Conservation (phyloP, 2,888 invertebrate genomes). For the Rutpela maculata region DNA sequence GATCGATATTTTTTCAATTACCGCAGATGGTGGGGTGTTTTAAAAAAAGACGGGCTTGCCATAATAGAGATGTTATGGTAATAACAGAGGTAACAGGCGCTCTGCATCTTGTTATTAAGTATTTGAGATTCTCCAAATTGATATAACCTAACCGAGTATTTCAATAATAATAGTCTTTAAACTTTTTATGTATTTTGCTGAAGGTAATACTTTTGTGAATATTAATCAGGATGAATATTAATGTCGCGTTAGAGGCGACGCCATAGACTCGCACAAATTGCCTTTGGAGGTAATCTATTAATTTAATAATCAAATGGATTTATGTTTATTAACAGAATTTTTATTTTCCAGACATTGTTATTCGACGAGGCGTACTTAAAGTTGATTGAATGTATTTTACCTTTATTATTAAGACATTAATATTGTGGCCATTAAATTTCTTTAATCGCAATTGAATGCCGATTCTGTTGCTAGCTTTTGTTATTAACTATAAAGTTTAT, state of each 20-base stretch:
- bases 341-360: neutral
- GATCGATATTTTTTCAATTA: constrained; percentile 52
- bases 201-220: constrained; percentile 40
- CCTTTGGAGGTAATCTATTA: constrained; percentile 3
- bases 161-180: constrained; percentile 68
- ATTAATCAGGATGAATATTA: constrained; percentile 39
- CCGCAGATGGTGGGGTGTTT: constrained; percentile 54
- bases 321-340: constrained; percentile 2
- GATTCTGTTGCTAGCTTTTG: constrained; percentile 19
- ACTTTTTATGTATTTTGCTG: constrained; percentile 67
- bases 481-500: constrained; percentile 25
- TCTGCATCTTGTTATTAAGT: constrained; percentile 66
- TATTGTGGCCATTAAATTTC: constrained; percentile 26
- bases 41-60: constrained; percentile 52
- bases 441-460: constrained; percentile 19
- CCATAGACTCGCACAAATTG: neutral
- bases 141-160: constrained; percentile 68
- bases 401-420: constrained; percentile 23
- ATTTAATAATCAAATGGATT: neutral
- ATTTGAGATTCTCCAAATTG: constrained; percentile 70
- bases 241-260: constrained; percentile 15
- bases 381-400: constrained; percentile 12
- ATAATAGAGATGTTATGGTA: constrained; percentile 67
- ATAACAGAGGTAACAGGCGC: constrained; percentile 55
- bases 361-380: neutral